Conservation (phyloP, 92 coral and sea anemone genomes). For the Nematostella vectensis region DNA sequence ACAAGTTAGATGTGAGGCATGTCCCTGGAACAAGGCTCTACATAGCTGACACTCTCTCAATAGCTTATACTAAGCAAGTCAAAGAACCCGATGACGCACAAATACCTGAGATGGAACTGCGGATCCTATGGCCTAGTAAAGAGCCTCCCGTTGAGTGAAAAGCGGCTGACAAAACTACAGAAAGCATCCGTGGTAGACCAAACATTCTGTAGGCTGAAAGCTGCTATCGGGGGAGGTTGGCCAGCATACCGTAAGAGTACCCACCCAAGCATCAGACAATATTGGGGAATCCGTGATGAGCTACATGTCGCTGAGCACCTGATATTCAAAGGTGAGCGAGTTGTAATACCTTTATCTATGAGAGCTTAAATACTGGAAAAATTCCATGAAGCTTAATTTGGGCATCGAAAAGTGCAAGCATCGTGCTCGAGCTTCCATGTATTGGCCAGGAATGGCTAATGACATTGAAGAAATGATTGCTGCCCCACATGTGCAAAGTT, state of each 20-base stretch:
- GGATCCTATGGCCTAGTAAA: constrained; percentile 6
- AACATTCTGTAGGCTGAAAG: constrained; percentile 7
- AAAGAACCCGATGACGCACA: constrained; percentile 2
- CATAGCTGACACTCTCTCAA: constrained; percentile 23
- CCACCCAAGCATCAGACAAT: constrained; percentile 6
- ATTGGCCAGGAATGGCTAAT: constrained; percentile 9
- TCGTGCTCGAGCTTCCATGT: constrained; percentile 2
- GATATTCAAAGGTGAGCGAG: constrained; percentile 17
- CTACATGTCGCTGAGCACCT: constrained; percentile 16
- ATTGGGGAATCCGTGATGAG: constrained; percentile 6
- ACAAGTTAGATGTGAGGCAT: constrained; percentile 11
- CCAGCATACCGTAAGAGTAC: background rate
- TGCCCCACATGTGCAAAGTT: constrained; percentile 14
- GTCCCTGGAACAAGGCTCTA: constrained; percentile 9
- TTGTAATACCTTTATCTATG: constrained; percentile 19
- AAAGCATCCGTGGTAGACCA: constrained; percentile 9
- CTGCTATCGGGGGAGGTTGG: constrained; percentile 11
- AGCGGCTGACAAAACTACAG: constrained; percentile 8
- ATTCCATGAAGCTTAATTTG: constrained; percentile 1
- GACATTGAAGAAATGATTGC: constrained; percentile 8
- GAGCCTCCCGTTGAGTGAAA: background rate
- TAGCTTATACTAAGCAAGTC: constrained; percentile 8
- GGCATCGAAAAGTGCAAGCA: constrained; percentile 3
- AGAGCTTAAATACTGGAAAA: constrained; percentile 1
- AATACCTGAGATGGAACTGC: constrained; percentile 13